Evolutionary conservation across 2,888 invertebrate genomes (phyloP).

Genomic region (Spialia ferax): DNA sequence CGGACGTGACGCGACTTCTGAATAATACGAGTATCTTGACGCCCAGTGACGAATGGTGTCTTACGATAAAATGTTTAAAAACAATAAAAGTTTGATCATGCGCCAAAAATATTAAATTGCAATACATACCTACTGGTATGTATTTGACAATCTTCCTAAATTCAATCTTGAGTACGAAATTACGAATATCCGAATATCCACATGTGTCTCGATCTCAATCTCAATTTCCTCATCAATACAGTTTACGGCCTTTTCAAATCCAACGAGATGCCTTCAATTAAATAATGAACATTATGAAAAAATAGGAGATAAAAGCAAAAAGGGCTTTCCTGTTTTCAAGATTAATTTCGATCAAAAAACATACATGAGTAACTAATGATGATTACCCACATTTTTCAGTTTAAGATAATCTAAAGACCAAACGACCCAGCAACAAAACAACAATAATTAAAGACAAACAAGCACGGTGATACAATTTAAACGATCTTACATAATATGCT

Average conservation of each 20-base stretch:
- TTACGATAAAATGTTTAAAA: conserved; percentile 12
- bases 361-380: conserved; percentile 2
- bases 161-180: neutral
- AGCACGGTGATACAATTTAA: conserved; percentile 35
- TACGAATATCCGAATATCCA: too few relatives aligned
- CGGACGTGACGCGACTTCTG: conserved; percentile 47
- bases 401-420: neutral
- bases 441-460: conserved; percentile 18
- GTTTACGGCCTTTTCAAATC: neutral
- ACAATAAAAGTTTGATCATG: neutral
- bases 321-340: too few relatives aligned
- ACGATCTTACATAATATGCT: conserved; percentile 38
- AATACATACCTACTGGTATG: neutral
- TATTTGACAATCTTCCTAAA: neutral
- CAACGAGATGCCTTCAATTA: neutral
- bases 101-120: neutral
- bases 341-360: too few relatives aligned
- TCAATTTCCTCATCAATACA: neutral
- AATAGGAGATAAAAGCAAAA: too few relatives aligned
- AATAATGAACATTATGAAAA: neutral
- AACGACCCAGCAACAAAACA: neutral
- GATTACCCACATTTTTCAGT: neutral
- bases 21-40: conserved; percentile 48
- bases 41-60: conserved; percentile 42
- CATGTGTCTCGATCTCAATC: neutral